Percentiles rank a stretch among this genome's conserved stretches.
phyloP scores from a whole-genome alignment of 2,888 invertebrate species.

The Anthophora plumipes region DNA sequence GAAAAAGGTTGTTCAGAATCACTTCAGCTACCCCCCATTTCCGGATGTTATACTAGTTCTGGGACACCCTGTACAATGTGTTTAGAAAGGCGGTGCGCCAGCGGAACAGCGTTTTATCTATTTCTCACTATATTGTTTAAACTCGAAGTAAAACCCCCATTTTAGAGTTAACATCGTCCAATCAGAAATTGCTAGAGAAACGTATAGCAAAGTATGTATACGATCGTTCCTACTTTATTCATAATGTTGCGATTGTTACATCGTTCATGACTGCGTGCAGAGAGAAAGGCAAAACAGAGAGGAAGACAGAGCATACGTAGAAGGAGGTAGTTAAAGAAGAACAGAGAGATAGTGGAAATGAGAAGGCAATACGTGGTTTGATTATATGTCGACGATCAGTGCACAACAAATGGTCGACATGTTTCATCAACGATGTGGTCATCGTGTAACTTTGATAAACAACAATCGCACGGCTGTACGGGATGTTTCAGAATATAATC shows the following conservation, averaged over 20 bases:
- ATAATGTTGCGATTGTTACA: slow-evolving; percentile 29
- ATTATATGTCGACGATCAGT: slow-evolving; percentile 55
- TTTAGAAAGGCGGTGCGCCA: no score
- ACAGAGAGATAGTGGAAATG: not conserved
- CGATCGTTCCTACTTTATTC: not conserved
- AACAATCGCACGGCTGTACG: slow-evolving; percentile 93
- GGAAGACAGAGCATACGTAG: not conserved
- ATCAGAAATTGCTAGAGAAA: slow-evolving; percentile 1
- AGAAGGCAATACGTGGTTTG: slow-evolving; percentile 45
- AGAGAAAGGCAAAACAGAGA: not conserved
- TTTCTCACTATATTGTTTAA: not conserved
- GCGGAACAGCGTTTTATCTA: no score
- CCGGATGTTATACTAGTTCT: no score
- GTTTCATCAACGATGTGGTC: slow-evolving; percentile 93
- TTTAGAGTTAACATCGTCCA: not conserved
- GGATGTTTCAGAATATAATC: slow-evolving; percentile 93
- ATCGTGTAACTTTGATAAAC: slow-evolving; percentile 93
- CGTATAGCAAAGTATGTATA: not conserved
- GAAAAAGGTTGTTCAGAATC: no score
- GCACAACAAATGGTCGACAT: slow-evolving; percentile 78
- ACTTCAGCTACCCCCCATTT: no score
- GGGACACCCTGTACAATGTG: no score
- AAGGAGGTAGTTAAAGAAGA: not conserved
- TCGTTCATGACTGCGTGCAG: slow-evolving; percentile 27
- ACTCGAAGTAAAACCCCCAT: not conserved